Base-by-base conservation (phyloP, 2,888 invertebrate genomes). In the Phortica okadai region DNA sequence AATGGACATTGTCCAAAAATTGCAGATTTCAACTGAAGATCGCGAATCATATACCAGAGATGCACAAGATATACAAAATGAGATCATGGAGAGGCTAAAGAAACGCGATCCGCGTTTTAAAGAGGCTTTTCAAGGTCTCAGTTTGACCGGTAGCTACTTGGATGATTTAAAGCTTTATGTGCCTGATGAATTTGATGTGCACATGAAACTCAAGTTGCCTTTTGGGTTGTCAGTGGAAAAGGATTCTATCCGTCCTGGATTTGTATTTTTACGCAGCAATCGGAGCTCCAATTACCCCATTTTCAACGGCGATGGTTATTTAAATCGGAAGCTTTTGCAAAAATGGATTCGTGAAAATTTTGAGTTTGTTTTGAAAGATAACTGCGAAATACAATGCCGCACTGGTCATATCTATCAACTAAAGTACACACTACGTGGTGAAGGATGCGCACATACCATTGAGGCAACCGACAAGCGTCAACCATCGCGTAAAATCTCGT, bases 121-220 rank as follows among this genome's bases (percentile, higher is more conserved):
- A 2, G 0, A 41, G 0, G 58, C 77, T 21, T 84, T 86, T 11
- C 3, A 42, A 0, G 84, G 80, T 0, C 75, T 81, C 0, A 77
- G 79, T 25, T 59, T 82, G 25, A 75, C 78, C 6, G 82, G 74
- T 45, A 89, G 89, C 62, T 84, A 74, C 41, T 76, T 84, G 6
- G 83, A 88, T 21, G 77, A 77, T 6, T 45, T 83, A 0, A 84
- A 81, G 78, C 82, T 86, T 8, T 45, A 77, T 5, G 70, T 76
- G 33, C 88, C 88, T 0, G 84, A 89, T 70, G 89, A 90, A 58
- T 89, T 86, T 56, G 88, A 89, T 74, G 80, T 88, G 33, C 79
- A 87, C 59, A 74, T 87, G 0, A 82, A 80, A 25, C 76, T 86
- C 0, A 69, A 81, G 11, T 54, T 85, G 5, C 64, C 78, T 0